Percentiles rank a stretch among this genome's conserved stretches.
Conservation (phyloP, 1,140 invertebrate genomes). For the Matsumurasca onukii region DNA sequence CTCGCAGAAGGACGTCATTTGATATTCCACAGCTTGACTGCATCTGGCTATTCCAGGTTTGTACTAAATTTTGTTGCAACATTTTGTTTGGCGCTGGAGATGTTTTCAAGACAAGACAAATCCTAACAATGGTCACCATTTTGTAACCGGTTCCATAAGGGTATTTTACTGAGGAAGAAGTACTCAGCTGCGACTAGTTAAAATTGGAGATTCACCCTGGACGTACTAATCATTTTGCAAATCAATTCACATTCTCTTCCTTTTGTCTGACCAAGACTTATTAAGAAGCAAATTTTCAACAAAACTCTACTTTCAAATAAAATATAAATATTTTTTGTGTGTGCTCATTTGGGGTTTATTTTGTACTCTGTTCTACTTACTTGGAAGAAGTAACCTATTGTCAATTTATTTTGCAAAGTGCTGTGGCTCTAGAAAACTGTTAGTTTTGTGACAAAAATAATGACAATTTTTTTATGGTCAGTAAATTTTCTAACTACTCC, state of each 20-base stretch:
- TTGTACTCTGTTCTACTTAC: too few species aligned
- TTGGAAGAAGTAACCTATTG: too few species aligned
- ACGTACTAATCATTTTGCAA: background rate
- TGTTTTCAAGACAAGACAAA: background rate
- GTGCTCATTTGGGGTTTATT: too few species aligned
- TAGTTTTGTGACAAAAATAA: background rate
- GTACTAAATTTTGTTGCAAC: constrained; percentile 45
- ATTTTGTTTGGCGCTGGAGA: background rate
- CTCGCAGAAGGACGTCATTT: constrained; percentile 54
- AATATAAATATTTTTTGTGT: too few species aligned
- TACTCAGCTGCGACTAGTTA: background rate
- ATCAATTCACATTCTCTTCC: too few species aligned
- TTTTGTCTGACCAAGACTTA: too few species aligned
- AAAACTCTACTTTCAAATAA: too few species aligned
- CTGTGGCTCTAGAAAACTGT: too few species aligned
- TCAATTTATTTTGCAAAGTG: too few species aligned
- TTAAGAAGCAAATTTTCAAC: too few species aligned
- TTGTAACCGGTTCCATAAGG: background rate
- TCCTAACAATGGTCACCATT: background rate
- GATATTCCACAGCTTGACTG: constrained; percentile 40
- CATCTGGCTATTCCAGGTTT: constrained; percentile 46
- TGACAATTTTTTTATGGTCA: background rate
- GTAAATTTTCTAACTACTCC: background rate
- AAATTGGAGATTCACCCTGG: background rate
- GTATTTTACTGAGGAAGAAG: background rate